Conservation (phyloP, 2,113 vertebrate genomes). For the Muntiacus muntjak region DNA sequence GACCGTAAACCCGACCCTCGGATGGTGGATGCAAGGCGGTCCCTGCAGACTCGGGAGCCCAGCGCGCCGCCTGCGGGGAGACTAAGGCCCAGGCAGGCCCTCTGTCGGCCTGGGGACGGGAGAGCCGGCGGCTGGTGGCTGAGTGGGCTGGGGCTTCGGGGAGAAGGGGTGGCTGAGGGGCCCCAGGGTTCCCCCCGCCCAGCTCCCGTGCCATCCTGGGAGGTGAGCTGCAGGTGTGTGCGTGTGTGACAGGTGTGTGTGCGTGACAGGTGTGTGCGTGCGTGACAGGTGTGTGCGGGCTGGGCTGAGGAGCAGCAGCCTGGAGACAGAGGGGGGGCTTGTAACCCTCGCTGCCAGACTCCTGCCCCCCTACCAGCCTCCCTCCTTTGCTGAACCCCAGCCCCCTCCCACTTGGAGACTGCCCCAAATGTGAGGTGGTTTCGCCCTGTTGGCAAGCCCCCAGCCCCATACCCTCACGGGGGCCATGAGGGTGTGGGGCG, state of each 20-base stretch:
- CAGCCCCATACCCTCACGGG: background rate
- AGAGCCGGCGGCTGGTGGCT: rapidly evolving
- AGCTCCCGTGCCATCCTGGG: background rate
- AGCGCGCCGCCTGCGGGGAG: background rate
- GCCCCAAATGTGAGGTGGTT: background rate
- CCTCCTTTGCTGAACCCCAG: background rate
- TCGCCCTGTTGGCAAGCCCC: rapidly evolving
- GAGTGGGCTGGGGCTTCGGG: rapidly evolving
- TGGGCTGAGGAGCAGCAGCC: too few relatives aligned
- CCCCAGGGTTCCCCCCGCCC: rapidly evolving
- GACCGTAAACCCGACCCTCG: rapidly evolving
- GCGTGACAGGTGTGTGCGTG: too few relatives aligned
- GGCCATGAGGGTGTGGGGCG: rapidly evolving
- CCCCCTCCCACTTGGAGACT: background rate
- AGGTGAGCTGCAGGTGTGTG: background rate
- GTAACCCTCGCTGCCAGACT: background rate
- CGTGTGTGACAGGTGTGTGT: rapidly evolving
- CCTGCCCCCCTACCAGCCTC: background rate
- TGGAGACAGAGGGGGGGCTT: background rate
- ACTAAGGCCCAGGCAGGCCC: background rate
- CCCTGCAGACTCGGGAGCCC: too few relatives aligned
- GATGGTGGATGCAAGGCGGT: rapidly evolving
- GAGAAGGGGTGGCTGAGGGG: background rate
- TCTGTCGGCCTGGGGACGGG: rapidly evolving
- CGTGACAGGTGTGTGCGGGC: too few relatives aligned